A percentile compares a stretch with the other conserved stretches of the same genome.
These are phyloP conservation scores for Amblyopsis hoosieri DNA, from an alignment of 2,797 vertebrate genomes.

Conservation along the genomic window DNA sequence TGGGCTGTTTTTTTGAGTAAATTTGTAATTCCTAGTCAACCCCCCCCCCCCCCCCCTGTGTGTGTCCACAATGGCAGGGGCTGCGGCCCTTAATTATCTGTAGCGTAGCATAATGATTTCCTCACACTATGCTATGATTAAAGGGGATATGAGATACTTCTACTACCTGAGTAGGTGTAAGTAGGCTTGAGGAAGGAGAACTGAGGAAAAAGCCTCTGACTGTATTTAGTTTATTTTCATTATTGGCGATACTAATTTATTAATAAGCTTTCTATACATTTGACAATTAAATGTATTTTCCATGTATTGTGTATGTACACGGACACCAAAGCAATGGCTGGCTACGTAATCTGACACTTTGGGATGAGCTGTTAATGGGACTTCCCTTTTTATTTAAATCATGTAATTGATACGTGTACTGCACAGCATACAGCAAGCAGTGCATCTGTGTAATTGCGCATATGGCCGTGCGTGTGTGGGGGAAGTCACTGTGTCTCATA, in stretches of 20 bases:
- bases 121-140: slow-evolving; percentile 52
- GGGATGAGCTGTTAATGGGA: neutral
- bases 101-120: slow-evolving; percentile 55
- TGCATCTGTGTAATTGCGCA: slow-evolving; percentile 15
- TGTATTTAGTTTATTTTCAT: neutral
- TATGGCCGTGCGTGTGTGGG: slow-evolving; percentile 14
- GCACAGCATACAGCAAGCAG: slow-evolving; percentile 3
- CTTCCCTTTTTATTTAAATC: neutral
- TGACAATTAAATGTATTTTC: neutral
- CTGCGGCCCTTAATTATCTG: slow-evolving; percentile 44
- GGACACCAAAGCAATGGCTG: too few relatives aligned
- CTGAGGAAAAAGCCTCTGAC: slow-evolving; percentile 1
- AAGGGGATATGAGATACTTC: slow-evolving; percentile 34
- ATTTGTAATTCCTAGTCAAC: slow-evolving; percentile 52
- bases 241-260: too few relatives aligned
- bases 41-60: slow-evolving; percentile 35
- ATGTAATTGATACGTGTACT: neutral
- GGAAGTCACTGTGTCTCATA: slow-evolving; percentile 29
- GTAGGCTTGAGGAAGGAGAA: slow-evolving; percentile 21
- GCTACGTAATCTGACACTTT: too few relatives aligned
- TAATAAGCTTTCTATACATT: too few relatives aligned
- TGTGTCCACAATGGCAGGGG: slow-evolving; percentile 31
- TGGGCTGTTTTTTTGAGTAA: slow-evolving; percentile 28
- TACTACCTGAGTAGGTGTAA: slow-evolving; percentile 20
- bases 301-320: neutral